These are phyloP conservation scores for Pachyramphus minor DNA, from an alignment of 2,113 vertebrate species.

Conservation along the genomic window DNA sequence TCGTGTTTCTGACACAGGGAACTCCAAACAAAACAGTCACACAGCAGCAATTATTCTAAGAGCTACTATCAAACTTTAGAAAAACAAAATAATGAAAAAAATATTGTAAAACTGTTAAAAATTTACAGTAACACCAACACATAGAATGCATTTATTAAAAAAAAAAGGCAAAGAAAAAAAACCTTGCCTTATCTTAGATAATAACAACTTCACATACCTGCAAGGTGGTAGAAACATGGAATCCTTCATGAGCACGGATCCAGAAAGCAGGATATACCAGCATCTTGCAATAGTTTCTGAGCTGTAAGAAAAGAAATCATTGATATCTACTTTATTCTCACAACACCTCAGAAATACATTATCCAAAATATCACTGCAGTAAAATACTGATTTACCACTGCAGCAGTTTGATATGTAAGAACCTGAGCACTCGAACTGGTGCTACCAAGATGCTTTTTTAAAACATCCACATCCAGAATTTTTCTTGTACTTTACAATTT, in stretches of 20 bases:
- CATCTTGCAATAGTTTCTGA: constrained; percentile 90
- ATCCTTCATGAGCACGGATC: constrained; percentile 95
- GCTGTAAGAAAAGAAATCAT: constrained; percentile 68
- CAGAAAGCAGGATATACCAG: constrained; percentile 95
- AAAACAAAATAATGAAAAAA: background rate
- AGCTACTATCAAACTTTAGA: background rate
- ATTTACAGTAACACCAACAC: background rate
- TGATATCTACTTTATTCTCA: background rate
- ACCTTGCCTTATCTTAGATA: background rate
- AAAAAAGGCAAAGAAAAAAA: no score
- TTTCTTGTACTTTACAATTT: background rate
- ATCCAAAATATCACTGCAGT: background rate
- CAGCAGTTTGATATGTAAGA: background rate
- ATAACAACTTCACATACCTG: constrained; percentile 79
- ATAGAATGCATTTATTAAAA: background rate
- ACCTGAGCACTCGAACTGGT: background rate
- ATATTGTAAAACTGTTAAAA: background rate
- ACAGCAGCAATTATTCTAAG: background rate
- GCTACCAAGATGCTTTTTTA: background rate
- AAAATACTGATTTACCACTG: background rate
- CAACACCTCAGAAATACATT: background rate
- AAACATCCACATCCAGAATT: background rate
- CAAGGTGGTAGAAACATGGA: constrained; percentile 94
- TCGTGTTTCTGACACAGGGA: rapidly evolving
- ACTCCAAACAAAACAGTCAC: background rate